Base-by-base conservation (phyloP, 2,888 invertebrate species). In the Osmoderma eremita region DNA sequence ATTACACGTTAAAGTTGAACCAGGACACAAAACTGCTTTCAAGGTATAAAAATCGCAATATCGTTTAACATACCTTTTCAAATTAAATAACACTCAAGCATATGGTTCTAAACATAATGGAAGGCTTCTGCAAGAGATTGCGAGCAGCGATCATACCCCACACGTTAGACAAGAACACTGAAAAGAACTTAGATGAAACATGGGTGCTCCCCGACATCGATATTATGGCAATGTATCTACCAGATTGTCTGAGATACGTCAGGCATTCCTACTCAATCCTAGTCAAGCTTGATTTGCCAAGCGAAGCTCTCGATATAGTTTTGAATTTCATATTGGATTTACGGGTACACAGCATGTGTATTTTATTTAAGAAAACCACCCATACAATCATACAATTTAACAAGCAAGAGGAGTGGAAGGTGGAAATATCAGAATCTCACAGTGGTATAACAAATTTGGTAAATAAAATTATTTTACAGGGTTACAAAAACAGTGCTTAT, bases 301-400 rank as follows among this genome's bases (percentile, higher is more conserved):
- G 90, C 63, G 95, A 97, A 82, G 94, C 94, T 3, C 84, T 95
- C 63, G 93, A 93, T 74, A 89, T 94, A 68, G 89, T 97, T 58
- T 91, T 93, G 76, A 89, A 88, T 71, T 87, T 97, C 48, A 91
- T 96, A 72, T 91, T 95, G 80, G 94, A 97, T 79, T 88, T 97
- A 76, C 88, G 95, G 71, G 86, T 94, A 65, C 91, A 94, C 80
- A 95, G 95, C 73, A 91, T 97, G 86, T 87, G 89, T 6, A 90
- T 91, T 69, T 87, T 96, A 71, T 90, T 97, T 66, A 92, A 92
- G 76, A 92, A 95, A 76, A 91, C 95, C 0, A 90, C 91, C 15
- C 90, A 91, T 70, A 91, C 91, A 72, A 89, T 94, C 36, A 88
- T 89, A 75, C 86, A 87, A 30, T 82, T 95, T 18, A 85, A 86